Evolutionary conservation across 2,888 invertebrate genomes (phyloP), one percentile per base, ranked within the genome.

Genomic region (Apodemia duryi): DNA sequence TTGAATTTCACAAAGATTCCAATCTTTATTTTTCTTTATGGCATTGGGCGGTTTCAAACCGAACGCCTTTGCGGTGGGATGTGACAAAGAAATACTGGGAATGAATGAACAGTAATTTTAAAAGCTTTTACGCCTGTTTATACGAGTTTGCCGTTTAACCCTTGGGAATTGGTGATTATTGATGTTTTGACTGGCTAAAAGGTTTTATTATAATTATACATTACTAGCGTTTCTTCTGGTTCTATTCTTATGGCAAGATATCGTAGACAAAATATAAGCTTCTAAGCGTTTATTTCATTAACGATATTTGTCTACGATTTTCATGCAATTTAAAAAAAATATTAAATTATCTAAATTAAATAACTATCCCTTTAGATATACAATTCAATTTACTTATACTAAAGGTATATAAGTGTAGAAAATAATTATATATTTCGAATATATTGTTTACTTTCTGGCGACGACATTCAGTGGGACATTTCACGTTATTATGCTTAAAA

Each of bases 41-140:
- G 73, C 70, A 74, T 72, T 74, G 73, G 73, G 72, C 75, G 75
- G 72, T 73, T 78, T 85, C 77, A 77, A 79, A 85, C 81, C 80
- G 78, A 83, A 80, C 80, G 76, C 74, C 73, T 72, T 82, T 75
- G 78, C 79, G 77, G 77, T 75, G 84, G 86, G 85, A 82, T 74
- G 78, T 75, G 79, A 89, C 88, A 89, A 90, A 87, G 85, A 82
- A 87, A 82, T 80, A 77, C 77, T 71, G 69, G 70, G 82, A 82
- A 86, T 88, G 88, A 90, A 91, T 88, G 85, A 83, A 77, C 80
- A 80, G 84, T 88, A 88, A 89, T 90, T 90, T 86, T 88, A 86
- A 91, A 90, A 90, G 90, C 89, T 86, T 87, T 85, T 80, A 81
- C 83, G 82, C 80, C 79, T 83, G 82, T 82, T 86, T 81, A 73